These are phyloP conservation scores for Epinotia brunnichana DNA, from an alignment of 2,888 invertebrate genomes.

Conservation along the genomic window DNA sequence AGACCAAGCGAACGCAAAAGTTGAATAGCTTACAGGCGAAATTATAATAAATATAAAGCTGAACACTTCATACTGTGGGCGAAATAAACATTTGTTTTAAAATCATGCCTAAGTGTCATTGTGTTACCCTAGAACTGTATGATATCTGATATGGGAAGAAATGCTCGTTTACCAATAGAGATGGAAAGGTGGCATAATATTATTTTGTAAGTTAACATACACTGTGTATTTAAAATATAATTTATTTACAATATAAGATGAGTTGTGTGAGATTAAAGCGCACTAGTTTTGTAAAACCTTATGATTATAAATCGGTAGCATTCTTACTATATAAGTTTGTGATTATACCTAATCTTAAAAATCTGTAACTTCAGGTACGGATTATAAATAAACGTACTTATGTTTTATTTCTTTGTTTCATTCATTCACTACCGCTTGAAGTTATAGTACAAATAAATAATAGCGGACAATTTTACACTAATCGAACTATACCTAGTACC, in stretches of 20 bases:
- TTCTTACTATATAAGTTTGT: conserved; percentile 27
- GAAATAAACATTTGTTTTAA: no score
- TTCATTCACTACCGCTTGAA: no score
- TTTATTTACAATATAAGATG: background rate
- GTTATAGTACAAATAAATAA: no score
- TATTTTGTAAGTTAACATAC: conserved; percentile 8
- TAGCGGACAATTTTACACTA: no score
- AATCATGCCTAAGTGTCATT: no score
- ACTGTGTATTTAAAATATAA: background rate
- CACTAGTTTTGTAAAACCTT: conserved; percentile 10
- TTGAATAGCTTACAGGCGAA: no score
- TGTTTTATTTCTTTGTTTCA: conserved; percentile 33
- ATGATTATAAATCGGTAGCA: conserved; percentile 9
- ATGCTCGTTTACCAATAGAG: background rate
- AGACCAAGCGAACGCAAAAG: no score
- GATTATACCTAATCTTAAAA: conserved; percentile 32
- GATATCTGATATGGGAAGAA: no score
- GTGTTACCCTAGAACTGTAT: no score
- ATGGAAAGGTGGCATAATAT: background rate
- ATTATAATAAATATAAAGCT: no score
- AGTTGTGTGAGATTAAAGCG: background rate
- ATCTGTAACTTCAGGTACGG: conserved; percentile 21
- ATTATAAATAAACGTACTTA: conserved; percentile 41
- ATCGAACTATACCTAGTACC: no score
- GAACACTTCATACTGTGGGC: no score